Base-by-base conservation (phyloP, 2,888 invertebrate genomes). In the Noctua comes region DNA sequence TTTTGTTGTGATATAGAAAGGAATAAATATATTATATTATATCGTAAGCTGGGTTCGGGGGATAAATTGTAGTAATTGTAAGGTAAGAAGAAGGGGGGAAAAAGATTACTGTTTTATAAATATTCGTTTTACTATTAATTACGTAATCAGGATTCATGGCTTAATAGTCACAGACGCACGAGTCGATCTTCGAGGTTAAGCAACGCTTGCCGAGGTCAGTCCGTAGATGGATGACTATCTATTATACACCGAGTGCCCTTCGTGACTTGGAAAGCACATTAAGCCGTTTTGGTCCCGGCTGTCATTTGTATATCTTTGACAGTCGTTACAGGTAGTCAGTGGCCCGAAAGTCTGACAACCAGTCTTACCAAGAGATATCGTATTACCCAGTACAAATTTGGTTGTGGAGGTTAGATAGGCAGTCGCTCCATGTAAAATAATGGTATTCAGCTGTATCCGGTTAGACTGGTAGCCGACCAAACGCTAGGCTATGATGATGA, bases 1-100 rank as follows among this genome's bases (percentile, higher is more conserved):
- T 69, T 84, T 77, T 74, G 43, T 82, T 73, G 59, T 59, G 64
- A 54, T 72, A 54, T 79, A 24, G 48, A 78, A 79, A 48, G 7
- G 64, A 81, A 68, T 64, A 81, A 73, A 73, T 80, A 21, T 57
- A 64, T 71, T 73, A 40, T 57, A 54, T 72, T 71, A 36, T 68
- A 82, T 68, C 24, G 31, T 36, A 51, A 59, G 62, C 31, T 57
- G 36, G 65, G 40, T 66, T 51, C 18, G 11, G 21, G 66, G 16
- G 21, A 40, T 83, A 73, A 76, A 85, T 80, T 65, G 36, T 64
- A 57, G 54, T 36, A 48, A 31, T 65, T 78, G 18, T 43, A n/a
- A 46, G 69, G 69, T 80, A 27, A n/a, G 36, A 8, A 68, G 51
- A 1, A 1, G n/a, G n/a, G 27, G 59, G 27, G 48, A 36, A 68